These are phyloP conservation scores for Cepaea hortensis DNA, from an alignment of 2,888 invertebrate species.

Conservation along the genomic window DNA sequence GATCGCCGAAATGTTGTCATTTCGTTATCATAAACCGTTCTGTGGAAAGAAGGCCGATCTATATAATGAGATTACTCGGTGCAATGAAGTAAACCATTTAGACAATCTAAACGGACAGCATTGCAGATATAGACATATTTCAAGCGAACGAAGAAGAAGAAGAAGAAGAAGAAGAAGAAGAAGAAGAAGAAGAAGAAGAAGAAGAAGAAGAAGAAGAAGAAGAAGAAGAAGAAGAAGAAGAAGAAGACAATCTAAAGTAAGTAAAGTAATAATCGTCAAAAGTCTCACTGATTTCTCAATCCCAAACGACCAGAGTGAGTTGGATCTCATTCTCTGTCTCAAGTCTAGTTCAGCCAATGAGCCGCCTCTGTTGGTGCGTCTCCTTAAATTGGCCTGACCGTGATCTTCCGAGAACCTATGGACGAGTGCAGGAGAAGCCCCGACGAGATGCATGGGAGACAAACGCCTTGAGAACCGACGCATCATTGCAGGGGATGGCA, in stretches of 20 bases:
- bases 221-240: not conserved
- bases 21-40: too few species aligned
- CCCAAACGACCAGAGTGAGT: constrained; percentile 34
- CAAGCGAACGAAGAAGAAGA: not conserved
- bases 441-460: constrained; percentile 34
- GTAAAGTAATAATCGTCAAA: not conserved
- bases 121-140: too few species aligned
- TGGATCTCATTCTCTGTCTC: constrained; percentile 44
- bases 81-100: not conserved
- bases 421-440: constrained; percentile 43
- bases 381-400: constrained; percentile 18
- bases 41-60: too few species aligned
- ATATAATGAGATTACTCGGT: not conserved
- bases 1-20: too few species aligned
- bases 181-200: constrained; percentile 11
- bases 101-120: not conserved
- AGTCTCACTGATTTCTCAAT: constrained; percentile 30
- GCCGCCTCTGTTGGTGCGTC: constrained; percentile 39
- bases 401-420: constrained; percentile 13
- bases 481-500: constrained; percentile 44
- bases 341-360: constrained; percentile 46
- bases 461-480: constrained; percentile 47
- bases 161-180: constrained; percentile 20
- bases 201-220: constrained; percentile 9
- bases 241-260: too few species aligned